phyloP scores from a whole-genome alignment of 2,113 vertebrate genomes.

The Thunnus maccoyii region DNA sequence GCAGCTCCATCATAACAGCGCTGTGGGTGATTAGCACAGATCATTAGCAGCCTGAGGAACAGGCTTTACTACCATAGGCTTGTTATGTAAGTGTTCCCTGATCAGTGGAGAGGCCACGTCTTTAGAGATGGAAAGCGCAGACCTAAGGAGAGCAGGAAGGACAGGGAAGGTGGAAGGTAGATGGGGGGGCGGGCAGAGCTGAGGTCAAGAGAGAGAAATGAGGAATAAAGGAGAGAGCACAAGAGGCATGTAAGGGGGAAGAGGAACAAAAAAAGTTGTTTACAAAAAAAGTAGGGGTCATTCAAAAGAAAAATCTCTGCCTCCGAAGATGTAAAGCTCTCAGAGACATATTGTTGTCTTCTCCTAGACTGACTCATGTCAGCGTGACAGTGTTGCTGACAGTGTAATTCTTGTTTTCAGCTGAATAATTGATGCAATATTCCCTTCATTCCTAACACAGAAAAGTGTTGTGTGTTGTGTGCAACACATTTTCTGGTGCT shows the following conservation, averaged over 20 bases:
- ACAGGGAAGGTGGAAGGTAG: neutral
- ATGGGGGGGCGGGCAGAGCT: neutral
- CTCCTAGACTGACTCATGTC: neutral
- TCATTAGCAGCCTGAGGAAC: slow-evolving; percentile 65
- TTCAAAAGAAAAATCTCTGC: neutral
- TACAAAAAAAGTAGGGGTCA: neutral
- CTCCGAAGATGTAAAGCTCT: no score
- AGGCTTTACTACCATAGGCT: slow-evolving; percentile 62
- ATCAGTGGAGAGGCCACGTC: slow-evolving; percentile 41
- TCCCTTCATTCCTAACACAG: neutral
- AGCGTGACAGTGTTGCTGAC: neutral
- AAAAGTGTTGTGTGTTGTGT: neutral
- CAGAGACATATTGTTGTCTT: neutral
- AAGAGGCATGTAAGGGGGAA: neutral
- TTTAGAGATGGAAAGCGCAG: slow-evolving; percentile 46
- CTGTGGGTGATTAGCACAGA: slow-evolving; percentile 66
- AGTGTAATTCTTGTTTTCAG: neutral
- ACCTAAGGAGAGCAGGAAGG: slow-evolving; percentile 9
- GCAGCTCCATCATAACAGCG: slow-evolving; percentile 28
- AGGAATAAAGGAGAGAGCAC: neutral
- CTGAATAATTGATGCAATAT: neutral
- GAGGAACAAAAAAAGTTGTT: neutral
- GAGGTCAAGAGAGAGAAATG: neutral
- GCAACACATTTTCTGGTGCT: neutral
- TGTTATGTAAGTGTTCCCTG: slow-evolving; percentile 77